A percentile compares a stretch with the other conserved stretches of the same genome.
These are phyloP conservation scores for Sebastes cheni DNA, from an alignment of 2,797 vertebrate genomes.

Conservation along the genomic window DNA sequence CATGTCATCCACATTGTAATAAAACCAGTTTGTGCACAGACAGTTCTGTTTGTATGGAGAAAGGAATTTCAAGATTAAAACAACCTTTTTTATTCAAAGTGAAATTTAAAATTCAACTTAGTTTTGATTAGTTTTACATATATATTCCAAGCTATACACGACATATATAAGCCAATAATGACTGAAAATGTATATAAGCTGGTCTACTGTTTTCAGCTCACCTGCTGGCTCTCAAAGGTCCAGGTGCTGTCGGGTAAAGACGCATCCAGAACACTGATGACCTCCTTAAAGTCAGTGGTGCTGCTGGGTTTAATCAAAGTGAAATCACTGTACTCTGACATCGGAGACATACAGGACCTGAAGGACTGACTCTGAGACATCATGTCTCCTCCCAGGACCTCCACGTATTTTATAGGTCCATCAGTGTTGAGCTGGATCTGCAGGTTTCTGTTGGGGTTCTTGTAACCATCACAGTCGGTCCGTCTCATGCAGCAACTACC, in stretches of 20 bases:
- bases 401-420: slow-evolving; percentile 82
- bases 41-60: not conserved
- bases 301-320: slow-evolving; percentile 81
- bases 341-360: slow-evolving; percentile 81
- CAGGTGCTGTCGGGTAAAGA: slow-evolving; percentile 78
- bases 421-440: slow-evolving; percentile 84
- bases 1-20: no score
- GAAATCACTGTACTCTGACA: slow-evolving; percentile 83
- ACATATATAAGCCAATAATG: not conserved
- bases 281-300: slow-evolving; percentile 78
- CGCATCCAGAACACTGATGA: slow-evolving; percentile 76
- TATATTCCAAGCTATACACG: not conserved
- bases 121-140: not conserved
- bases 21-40: not conserved
- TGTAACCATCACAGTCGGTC: slow-evolving; percentile 72
- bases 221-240: slow-evolving; percentile 81
- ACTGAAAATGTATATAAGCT: not conserved
- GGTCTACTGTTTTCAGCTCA: slow-evolving; percentile 45
- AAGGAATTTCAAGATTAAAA: not conserved
- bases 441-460: slow-evolving; percentile 80
- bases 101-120: not conserved
- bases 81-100: not conserved
- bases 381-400: slow-evolving; percentile 83
- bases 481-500: slow-evolving; percentile 70
- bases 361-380: slow-evolving; percentile 83